These are phyloP conservation scores for Enhydra lutris DNA, from an alignment of 2,113 vertebrate genomes.

Conservation along the genomic window DNA sequence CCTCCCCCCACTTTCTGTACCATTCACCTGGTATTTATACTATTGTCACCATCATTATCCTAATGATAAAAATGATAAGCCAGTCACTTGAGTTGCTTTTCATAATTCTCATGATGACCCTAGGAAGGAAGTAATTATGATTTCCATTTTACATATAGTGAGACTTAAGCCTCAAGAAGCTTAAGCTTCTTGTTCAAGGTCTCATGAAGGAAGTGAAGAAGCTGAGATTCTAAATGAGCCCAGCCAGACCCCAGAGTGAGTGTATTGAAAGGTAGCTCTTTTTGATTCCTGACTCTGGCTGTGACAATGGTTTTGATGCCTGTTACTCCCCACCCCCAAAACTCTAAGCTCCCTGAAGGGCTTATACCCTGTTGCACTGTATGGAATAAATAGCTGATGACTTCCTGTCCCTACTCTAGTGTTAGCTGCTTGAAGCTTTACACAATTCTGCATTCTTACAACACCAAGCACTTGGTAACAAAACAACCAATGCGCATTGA, in stretches of 20 bases:
- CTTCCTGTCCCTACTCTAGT: background rate
- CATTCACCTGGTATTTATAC: background rate
- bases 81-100: background rate
- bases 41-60: background rate
- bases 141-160: background rate
- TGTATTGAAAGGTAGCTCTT: background rate
- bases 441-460: background rate
- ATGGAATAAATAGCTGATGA: background rate
- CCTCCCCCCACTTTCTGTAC: rapidly evolving
- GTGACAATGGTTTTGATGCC: background rate
- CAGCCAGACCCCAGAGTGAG: background rate
- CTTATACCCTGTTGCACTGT: background rate
- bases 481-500: background rate
- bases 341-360: rapidly evolving
- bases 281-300: too few relatives aligned
- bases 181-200: background rate
- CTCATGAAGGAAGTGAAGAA: background rate
- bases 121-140: background rate
- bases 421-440: background rate
- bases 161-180: background rate
- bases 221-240: background rate
- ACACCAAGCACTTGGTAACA: background rate
- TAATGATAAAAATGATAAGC: background rate
- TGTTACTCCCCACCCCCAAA: rapidly evolving
- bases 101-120: background rate